Evolutionary conservation across 2,888 invertebrate genomes (phyloP).

Genomic region (Caenorhabditis panamensis): DNA sequence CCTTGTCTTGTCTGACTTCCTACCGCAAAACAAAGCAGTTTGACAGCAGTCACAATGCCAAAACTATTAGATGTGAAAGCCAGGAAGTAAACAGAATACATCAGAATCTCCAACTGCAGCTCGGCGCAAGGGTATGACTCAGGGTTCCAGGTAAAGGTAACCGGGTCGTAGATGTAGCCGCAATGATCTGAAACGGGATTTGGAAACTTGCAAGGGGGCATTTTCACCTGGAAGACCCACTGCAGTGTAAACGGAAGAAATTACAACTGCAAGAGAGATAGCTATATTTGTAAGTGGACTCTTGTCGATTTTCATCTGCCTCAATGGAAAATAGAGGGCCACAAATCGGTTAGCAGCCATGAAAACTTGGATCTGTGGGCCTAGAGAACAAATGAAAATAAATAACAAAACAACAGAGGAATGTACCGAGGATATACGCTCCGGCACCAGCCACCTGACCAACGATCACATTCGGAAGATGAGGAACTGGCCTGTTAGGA

Average conservation of each 20-base stretch:
- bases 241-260: slow-evolving; percentile 8
- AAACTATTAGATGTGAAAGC: slow-evolving; percentile 30
- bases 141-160: slow-evolving; percentile 27
- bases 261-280: slow-evolving; percentile 1
- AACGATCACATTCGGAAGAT: slow-evolving; percentile 31
- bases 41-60: slow-evolving; percentile 26
- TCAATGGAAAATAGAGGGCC: slow-evolving; percentile 36
- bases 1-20: neutral
- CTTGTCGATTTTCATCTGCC: slow-evolving; percentile 22
- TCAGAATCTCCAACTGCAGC: slow-evolving; percentile 15
- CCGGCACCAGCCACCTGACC: slow-evolving; percentile 39
- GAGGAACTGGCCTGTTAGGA: neutral
- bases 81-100: slow-evolving; percentile 19
- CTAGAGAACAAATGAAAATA: slow-evolving; percentile 10
- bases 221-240: slow-evolving; percentile 24
- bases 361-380: slow-evolving; percentile 39
- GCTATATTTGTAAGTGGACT: slow-evolving; percentile 19
- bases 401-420: neutral
- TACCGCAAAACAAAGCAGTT: slow-evolving; percentile 30
- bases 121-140: slow-evolving; percentile 31
- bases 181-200: slow-evolving; percentile 23
- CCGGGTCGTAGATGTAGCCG: slow-evolving; percentile 39
- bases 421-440: slow-evolving; percentile 37
- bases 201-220: neutral
- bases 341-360: slow-evolving; percentile 42